Conservation (phyloP, 2,113 vertebrate species). For the Hemiprocne comata region DNA sequence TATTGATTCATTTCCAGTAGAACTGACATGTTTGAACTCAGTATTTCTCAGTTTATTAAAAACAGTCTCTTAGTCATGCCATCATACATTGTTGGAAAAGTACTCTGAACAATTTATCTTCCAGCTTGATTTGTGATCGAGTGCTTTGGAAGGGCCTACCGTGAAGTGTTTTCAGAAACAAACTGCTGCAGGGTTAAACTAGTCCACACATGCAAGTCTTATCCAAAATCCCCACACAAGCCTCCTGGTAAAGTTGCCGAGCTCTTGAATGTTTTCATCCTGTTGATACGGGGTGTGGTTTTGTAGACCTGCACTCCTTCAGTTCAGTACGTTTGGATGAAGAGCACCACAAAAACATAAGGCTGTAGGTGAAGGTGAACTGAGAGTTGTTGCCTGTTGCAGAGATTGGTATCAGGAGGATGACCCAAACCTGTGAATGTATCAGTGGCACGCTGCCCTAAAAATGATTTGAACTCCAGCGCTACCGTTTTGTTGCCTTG, state of each 20-base stretch:
- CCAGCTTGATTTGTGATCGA: not conserved
- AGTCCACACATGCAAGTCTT: not conserved
- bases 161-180: not conserved
- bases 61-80: not conserved
- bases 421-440: not conserved
- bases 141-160: not conserved
- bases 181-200: not conserved
- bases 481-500: fast-evolving
- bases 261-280: not conserved
- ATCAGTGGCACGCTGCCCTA: not conserved
- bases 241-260: not conserved
- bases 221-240: not conserved
- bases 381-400: not conserved
- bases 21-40: not conserved
- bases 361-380: not conserved
- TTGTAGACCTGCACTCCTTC: not conserved
- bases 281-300: not conserved
- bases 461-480: not conserved
- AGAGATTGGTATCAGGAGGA: not conserved
- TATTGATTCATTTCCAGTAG: not conserved
- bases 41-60: not conserved
- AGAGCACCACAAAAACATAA: fast-evolving
- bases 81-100: not conserved
- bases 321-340: fast-evolving
- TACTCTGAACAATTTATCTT: not conserved